A percentile compares a stretch with the other conserved stretches of the same genome.
phyloP scores from a whole-genome alignment of 2,797 vertebrate species.

The Brotula barbata region DNA sequence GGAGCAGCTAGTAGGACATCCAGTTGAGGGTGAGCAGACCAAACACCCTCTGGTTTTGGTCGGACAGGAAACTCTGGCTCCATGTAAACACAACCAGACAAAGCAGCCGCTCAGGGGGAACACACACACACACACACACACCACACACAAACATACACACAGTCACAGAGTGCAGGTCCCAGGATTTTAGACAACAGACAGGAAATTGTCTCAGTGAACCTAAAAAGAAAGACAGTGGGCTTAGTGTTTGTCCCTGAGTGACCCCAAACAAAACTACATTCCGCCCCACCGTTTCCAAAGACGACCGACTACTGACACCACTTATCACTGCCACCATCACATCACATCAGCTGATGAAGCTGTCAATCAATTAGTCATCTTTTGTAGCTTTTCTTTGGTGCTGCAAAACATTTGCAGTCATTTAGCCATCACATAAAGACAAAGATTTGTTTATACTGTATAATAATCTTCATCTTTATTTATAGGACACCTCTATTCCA shows the following conservation, averaged over 20 bases:
- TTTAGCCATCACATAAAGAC: no score
- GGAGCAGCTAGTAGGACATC: constrained; percentile 60
- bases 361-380: constrained; percentile 59
- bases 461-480: no score
- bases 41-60: constrained; percentile 58
- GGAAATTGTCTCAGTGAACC: constrained; percentile 49
- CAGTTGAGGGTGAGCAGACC: constrained; percentile 50
- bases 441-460: no score
- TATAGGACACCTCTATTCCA: no score
- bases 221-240: constrained; percentile 36
- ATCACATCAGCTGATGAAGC: constrained; percentile 55
- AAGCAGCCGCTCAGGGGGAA: constrained; percentile 67
- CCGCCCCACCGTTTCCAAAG: constrained; percentile 52
- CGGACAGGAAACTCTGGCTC: constrained; percentile 67
- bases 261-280: constrained; percentile 43
- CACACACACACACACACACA: constrained; percentile 40
- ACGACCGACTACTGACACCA: constrained; percentile 28
- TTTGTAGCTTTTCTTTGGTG: neutral
- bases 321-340: neutral
- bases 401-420: no score
- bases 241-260: constrained; percentile 46
- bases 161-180: constrained; percentile 29
- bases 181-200: constrained; percentile 61
- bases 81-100: constrained; percentile 69
- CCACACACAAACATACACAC: constrained; percentile 42